Base-by-base conservation (phyloP, 2,888 invertebrate genomes). In the Erebia ligea region DNA sequence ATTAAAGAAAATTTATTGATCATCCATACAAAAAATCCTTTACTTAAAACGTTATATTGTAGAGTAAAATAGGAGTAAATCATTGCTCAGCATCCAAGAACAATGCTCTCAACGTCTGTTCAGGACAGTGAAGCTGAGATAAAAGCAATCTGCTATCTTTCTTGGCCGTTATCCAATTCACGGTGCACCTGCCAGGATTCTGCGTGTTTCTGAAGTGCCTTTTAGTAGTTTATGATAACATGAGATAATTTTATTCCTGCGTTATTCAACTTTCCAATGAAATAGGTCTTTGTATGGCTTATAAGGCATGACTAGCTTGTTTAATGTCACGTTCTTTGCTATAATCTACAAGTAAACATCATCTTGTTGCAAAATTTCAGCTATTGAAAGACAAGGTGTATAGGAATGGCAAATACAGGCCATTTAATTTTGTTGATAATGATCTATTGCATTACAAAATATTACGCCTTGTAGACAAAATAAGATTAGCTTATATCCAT, bases 61-160 rank as follows among this genome's bases (percentile, higher is more conserved):
- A 42, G 59, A 59, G 34, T 17, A 45, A 45, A 61, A 61, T 45
- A 45, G 19, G 10, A 61, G 45, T n/a, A 42, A 61, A 45, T 40
- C 17, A 42, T 45, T 45, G 11, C 42, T 19, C 19, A 17, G 45
- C 48, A 48, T 48, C 45, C 10, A 1, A 15, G 48, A 62, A 62
- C 62, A 62, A 62, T 62, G 62, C 48, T 13, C 62, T 62, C 62
- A 56, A 34, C 42, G 61, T 56, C 59, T 19, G 61, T 17, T 17
- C 17, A 4, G 10, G 40, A 17, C 59, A 59, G 40, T 17, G 40
- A 59, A 42, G 59, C 59, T n/a, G 59, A 42, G 65, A 66, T 73
- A 62, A 71, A 71, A 70, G 54, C 62, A 68, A 70, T 68, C 67
- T 59, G 59, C 42, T 68, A 73, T 68, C 66, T 68, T 56, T 70